Conservation (phyloP, 1,140 invertebrate genomes). For the Protaetia brevitarsis region DNA sequence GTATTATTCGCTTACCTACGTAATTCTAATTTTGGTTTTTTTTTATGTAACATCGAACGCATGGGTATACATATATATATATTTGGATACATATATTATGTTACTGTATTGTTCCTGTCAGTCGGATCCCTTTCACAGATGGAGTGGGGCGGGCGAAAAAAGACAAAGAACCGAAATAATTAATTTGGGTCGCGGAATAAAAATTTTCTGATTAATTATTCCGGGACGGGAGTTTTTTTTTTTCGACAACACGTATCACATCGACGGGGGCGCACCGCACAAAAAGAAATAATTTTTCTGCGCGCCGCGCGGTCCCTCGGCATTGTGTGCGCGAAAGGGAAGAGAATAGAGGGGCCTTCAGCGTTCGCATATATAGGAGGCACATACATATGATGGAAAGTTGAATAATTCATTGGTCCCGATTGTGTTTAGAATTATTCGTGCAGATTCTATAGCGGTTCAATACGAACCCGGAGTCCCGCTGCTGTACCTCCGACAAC, state of each 20-base stretch:
- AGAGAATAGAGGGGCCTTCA: neutral
- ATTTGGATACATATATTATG: no score
- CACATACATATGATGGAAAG: slow-evolving; percentile 18
- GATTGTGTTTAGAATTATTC: slow-evolving; percentile 40
- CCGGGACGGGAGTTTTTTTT: neutral
- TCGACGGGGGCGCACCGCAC: neutral
- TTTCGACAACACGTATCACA: neutral
- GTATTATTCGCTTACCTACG: no score
- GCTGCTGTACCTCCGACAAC: neutral
- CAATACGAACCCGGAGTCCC: slow-evolving; percentile 30
- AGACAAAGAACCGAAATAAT: slow-evolving; percentile 8
- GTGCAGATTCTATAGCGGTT: slow-evolving; percentile 39
- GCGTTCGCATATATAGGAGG: neutral
- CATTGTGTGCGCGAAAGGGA: neutral
- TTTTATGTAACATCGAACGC: no score
- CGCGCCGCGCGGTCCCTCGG: neutral
- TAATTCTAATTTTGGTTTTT: no score
- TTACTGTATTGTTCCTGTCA: no score
- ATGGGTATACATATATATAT: no score
- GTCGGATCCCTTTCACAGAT: no score
- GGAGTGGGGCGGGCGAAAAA: no score
- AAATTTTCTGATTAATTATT: slow-evolving; percentile 19
- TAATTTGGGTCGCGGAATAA: neutral
- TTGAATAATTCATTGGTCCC: slow-evolving; percentile 34
- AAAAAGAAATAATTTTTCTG: slow-evolving; percentile 5